Evolutionary conservation across 2,888 invertebrate genomes (phyloP).

Genomic region (Cyaniris semiargus): DNA sequence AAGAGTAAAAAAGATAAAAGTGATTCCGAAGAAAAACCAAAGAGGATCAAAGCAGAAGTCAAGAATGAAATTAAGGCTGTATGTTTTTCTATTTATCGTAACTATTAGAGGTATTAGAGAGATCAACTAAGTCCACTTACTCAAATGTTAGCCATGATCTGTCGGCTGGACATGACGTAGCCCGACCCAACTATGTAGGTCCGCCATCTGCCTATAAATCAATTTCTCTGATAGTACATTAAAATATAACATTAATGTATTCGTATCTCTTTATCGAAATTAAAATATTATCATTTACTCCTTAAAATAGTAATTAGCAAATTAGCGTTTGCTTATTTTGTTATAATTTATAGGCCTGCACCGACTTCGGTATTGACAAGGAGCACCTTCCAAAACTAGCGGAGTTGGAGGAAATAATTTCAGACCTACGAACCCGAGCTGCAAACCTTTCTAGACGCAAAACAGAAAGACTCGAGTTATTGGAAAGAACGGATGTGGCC

Average conservation of each 20-base stretch:
- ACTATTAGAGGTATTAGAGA: no score
- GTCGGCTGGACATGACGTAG: no score
- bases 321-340: neutral
- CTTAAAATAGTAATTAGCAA: slow-evolving; percentile 15
- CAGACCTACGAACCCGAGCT: slow-evolving; percentile 57
- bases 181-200: no score
- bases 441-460: slow-evolving; percentile 57
- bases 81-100: slow-evolving; percentile 38
- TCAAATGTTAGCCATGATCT: no score
- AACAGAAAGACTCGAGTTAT: slow-evolving; percentile 58
- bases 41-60: slow-evolving; percentile 44
- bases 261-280: neutral
- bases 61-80: slow-evolving; percentile 57
- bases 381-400: slow-evolving; percentile 53
- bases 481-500: slow-evolving; percentile 67
- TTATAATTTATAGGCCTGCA: neutral
- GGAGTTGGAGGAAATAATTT: slow-evolving; percentile 51
- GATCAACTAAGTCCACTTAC: no score
- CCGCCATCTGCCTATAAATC: no score
- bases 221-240: no score
- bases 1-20: slow-evolving; percentile 36
- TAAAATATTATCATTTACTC: neutral
- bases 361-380: slow-evolving; percentile 61
- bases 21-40: slow-evolving; percentile 41
- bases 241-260: no score